These are phyloP conservation scores for Cremastinae sp. DNA, from an alignment of 2,888 invertebrate genomes.

Conservation along the genomic window DNA sequence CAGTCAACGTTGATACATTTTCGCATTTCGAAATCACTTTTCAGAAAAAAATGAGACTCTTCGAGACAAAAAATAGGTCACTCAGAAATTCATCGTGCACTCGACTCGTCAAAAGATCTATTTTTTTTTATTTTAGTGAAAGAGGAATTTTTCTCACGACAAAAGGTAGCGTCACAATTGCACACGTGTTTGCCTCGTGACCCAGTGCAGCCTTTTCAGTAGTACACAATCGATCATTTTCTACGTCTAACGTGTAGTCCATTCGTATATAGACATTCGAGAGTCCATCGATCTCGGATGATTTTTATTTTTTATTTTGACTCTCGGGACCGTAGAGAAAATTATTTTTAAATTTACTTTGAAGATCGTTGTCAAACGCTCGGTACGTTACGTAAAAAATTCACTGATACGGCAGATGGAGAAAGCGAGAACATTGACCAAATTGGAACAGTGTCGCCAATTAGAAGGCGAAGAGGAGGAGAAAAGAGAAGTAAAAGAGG, in stretches of 20 bases:
- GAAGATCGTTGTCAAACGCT: neutral
- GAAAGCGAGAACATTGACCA: conserved; percentile 5
- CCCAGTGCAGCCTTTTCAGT: conserved; percentile 17
- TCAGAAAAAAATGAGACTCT: conserved; percentile 5
- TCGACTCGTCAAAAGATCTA: conserved; percentile 18
- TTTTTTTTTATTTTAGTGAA: conserved; percentile 26
- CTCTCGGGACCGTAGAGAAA: neutral
- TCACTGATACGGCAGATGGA: no score
- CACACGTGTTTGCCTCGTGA: conserved; percentile 42
- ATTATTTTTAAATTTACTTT: no score
- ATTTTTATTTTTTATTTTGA: neutral
- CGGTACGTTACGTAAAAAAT: neutral
- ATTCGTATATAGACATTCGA: conserved; percentile 14
- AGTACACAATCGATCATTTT: conserved; percentile 2
- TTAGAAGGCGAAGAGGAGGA: neutral
- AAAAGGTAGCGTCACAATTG: conserved; percentile 41
- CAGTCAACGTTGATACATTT: neutral
- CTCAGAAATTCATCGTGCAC: conserved; percentile 30
- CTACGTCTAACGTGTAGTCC: neutral
- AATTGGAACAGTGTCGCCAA: conserved; percentile 38
- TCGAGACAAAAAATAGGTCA: conserved; percentile 15
- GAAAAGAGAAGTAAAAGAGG: conserved; percentile 14
- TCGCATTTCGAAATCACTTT: conserved; percentile 29
- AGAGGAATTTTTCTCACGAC: conserved; percentile 36
- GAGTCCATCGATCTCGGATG: conserved; percentile 33